Conservation (phyloP, 2,797 vertebrate genomes). For the Catharus ustulatus region DNA sequence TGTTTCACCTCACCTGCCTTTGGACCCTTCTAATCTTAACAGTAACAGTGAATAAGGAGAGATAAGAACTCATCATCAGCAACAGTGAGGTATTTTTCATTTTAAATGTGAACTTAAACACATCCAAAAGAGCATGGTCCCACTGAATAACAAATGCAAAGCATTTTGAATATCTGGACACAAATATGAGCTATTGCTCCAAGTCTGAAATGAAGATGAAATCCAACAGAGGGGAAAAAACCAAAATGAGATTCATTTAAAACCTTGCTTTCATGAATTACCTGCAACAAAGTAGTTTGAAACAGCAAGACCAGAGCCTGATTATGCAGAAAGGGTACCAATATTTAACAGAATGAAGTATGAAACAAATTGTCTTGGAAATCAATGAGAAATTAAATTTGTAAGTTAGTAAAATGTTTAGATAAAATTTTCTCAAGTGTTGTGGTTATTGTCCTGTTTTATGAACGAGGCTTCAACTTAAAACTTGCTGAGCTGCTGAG, state of each 20-base stretch:
- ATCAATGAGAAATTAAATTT: not conserved
- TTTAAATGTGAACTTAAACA: not conserved
- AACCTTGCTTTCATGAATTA: not conserved
- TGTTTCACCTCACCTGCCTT: not conserved
- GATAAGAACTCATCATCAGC: not conserved
- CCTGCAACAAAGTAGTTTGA: not conserved
- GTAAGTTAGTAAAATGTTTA: not conserved
- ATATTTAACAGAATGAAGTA: not conserved
- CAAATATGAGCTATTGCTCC: not conserved
- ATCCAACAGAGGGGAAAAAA: accelerated
- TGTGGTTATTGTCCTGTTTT: not conserved
- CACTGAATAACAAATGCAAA: not conserved
- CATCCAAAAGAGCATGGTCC: not conserved
- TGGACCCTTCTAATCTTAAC: not conserved
- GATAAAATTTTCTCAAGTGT: not conserved
- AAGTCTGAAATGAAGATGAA: not conserved
- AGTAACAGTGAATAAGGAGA: not conserved
- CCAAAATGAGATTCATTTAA: not conserved
- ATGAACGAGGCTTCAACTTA: not conserved
- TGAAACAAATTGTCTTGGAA: not conserved
- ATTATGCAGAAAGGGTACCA: not conserved
- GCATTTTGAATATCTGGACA: not conserved
- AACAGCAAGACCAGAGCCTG: not conserved
- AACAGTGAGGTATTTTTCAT: not conserved
- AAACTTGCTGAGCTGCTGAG: not conserved